phyloP scores from a whole-genome alignment of 2,888 invertebrate species.

The Nephrotoma guestfalica region DNA sequence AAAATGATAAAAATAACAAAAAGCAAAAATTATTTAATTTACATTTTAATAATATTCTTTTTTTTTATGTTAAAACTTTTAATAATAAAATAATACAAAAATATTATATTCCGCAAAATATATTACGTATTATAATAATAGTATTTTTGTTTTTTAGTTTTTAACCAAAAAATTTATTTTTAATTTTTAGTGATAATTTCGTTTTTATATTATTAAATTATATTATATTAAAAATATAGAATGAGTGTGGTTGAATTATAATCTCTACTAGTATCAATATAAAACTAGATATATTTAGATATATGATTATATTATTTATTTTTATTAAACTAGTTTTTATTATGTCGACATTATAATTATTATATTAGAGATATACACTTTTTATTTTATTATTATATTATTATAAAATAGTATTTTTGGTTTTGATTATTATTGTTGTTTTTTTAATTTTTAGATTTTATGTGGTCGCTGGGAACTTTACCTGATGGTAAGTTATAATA shows the following conservation, averaged over 20 bases:
- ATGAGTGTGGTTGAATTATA: neutral
- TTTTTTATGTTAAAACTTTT: neutral
- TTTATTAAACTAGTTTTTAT: neutral
- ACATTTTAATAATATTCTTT: neutral
- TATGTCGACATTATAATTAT: too few relatives aligned
- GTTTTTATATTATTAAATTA: neutral
- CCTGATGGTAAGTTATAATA: slow-evolving; percentile 70
- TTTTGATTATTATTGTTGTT: neutral
- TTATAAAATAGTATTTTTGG: neutral
- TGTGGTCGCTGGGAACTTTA: slow-evolving; percentile 97
- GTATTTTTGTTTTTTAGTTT: neutral
- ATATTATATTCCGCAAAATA: neutral
- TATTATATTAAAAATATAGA: neutral
- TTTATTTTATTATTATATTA: neutral
- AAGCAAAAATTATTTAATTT: neutral
- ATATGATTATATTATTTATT: neutral
- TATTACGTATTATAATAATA: neutral
- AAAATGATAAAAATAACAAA: neutral
- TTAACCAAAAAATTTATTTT: neutral
- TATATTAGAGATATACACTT: neutral
- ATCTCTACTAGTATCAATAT: neutral
- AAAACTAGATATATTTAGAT: neutral
- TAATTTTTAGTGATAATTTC: neutral
- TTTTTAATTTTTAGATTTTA: slow-evolving; percentile 71
- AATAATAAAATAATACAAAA: neutral